phyloP scores from a whole-genome alignment of 2,888 invertebrate species.

The Graphium colonna region DNA sequence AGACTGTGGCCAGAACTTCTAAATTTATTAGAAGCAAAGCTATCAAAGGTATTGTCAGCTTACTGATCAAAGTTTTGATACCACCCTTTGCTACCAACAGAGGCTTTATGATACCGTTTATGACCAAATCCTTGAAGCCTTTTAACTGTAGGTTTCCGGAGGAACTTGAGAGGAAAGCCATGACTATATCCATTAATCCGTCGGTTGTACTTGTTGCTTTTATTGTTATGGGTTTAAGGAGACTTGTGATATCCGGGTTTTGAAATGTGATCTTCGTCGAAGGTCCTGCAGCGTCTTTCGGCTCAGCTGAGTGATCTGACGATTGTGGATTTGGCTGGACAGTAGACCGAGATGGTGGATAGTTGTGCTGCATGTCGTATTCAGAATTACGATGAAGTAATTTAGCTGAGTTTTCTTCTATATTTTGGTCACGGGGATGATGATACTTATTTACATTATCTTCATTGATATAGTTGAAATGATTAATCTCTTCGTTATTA shows the following conservation, averaged over 20 bases:
- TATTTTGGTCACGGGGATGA: no score
- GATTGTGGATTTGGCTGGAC: no score
- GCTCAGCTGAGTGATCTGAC: constrained; percentile 2
- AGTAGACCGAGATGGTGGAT: no score
- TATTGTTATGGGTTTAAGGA: constrained; percentile 50
- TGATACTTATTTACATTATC: no score
- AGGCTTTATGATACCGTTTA: constrained; percentile 63
- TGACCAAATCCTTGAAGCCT: constrained; percentile 58
- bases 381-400: constrained; percentile 5
- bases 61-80: constrained; percentile 61
- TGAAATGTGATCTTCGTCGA: constrained; percentile 19
- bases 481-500: neutral
- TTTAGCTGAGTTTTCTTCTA: neutral
- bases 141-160: constrained; percentile 45
- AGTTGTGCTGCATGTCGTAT: neutral
- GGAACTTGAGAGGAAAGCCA: constrained; percentile 53
- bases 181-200: constrained; percentile 53
- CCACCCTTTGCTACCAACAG: constrained; percentile 57
- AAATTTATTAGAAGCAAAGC: constrained; percentile 62
- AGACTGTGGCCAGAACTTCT: constrained; percentile 62
- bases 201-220: constrained; percentile 55
- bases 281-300: constrained; percentile 6
- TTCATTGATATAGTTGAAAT: no score
- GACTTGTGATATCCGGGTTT: constrained; percentile 28
- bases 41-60: constrained; percentile 63